Evolutionary conservation across 2,113 vertebrate genomes (phyloP), one percentile per base, ranked within the genome.

Genomic region (Hirundichthys speculiger): DNA sequence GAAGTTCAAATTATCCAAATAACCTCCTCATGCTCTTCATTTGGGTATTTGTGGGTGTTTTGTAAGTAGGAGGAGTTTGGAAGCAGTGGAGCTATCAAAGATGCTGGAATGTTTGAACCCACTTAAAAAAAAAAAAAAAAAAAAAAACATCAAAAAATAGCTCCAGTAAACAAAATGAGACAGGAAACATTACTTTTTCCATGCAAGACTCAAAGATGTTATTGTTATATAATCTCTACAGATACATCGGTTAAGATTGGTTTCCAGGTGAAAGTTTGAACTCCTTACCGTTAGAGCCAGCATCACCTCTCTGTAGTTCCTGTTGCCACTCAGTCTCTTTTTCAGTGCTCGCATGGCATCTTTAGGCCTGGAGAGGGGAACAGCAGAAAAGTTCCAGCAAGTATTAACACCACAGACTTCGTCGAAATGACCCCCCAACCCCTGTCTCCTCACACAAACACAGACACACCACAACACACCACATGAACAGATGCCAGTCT

Each of bases 291-390:
- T 99, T 52, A 99, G 91, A 0, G 95, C 96, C 89, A 99, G 91
- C 96, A 99, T 98, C 83, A 99, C 96, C 80, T 99, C 98, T 79
- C 96, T 93, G 91, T 95, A 98, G 89, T 99, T 99, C 84, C 91
- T 95, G 91, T 98, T 99, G 69, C 96, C 96, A 0, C 93, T 93
- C 41, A 99, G 92, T 75, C 98, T 93, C 88, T 99, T 99, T 91
- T 96, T 99, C 80, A 99, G 83, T 0, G 97, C 98, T 22, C 96
- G 92, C 82, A 98, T 95, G 54, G 96, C 96, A 43, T 99, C 98
- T 92, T 95, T 99, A n/a, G 98, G 98, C 79, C 98, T 99, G 59
- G 66, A 84, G 80, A 81, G 25, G n/a, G n/a, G 85, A 27, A 86
- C 39, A 70, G 53, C n/a, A 79, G 18, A 51, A 20, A 40, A 58